Evolutionary conservation across 2,888 invertebrate genomes (phyloP).

Genomic region (Trissolcus brochymenae): DNA sequence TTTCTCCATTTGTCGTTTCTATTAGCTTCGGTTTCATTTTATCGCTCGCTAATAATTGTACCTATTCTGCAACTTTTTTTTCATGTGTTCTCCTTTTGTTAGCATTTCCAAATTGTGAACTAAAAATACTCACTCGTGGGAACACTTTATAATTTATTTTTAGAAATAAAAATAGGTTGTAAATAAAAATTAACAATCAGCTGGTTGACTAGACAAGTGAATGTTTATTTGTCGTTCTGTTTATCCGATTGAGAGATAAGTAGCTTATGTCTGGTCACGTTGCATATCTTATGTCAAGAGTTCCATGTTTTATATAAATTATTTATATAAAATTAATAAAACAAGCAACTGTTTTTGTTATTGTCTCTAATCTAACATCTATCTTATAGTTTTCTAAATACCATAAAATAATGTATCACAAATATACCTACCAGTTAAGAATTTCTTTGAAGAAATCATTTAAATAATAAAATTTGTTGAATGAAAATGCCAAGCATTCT

Average conservation of each 20-base stretch:
- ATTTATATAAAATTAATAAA: not conserved
- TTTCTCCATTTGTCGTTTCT: conserved; percentile 11
- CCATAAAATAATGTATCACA: too few species aligned
- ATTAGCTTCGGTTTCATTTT: conserved; percentile 12
- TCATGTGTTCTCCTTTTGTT: not conserved
- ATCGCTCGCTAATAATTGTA: not conserved
- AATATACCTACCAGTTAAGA: too few species aligned
- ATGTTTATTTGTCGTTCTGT: conserved; percentile 24
- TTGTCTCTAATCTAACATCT: not conserved
- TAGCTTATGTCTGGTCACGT: conserved; percentile 30
- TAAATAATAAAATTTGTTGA: too few species aligned
- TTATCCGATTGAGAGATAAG: conserved; percentile 31
- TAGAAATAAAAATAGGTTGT: not conserved
- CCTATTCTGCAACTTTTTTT: too few species aligned
- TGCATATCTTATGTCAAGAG: conserved; percentile 4
- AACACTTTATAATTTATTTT: not conserved
- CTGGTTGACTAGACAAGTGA: conserved; percentile 1
- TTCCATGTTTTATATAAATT: too few species aligned
- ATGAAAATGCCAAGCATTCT: too few species aligned
- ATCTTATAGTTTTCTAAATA: too few species aligned
- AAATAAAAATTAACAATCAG: not conserved
- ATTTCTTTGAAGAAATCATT: too few species aligned
- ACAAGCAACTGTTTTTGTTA: not conserved
- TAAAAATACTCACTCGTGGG: not conserved
- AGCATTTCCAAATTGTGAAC: not conserved